phyloP scores from a whole-genome alignment of 1,140 invertebrate genomes.

The Diuraphis noxia region DNA sequence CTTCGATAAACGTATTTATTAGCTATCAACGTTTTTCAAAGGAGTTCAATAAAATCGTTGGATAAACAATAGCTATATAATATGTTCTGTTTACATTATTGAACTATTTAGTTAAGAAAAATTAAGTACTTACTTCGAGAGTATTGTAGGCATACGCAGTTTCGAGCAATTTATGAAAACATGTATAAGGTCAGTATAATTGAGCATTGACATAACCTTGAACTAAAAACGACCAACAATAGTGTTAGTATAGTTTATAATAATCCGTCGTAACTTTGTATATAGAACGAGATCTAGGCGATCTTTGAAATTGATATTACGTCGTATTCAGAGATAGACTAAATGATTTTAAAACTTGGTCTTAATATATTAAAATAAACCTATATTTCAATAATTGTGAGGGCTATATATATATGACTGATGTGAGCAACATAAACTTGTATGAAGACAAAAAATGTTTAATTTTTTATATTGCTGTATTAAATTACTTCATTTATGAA shows the following conservation, averaged over 20 bases:
- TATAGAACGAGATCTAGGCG: background rate
- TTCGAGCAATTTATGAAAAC: background rate
- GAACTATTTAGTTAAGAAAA: too few relatives aligned
- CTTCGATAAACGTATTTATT: background rate
- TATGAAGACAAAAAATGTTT: background rate
- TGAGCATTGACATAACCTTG: background rate
- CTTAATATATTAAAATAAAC: background rate
- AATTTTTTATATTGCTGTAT: too few relatives aligned
- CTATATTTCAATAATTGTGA: background rate
- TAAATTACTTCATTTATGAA: too few relatives aligned
- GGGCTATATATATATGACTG: too few relatives aligned
- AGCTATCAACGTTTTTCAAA: background rate
- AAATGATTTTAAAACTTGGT: background rate
- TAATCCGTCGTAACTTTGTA: background rate
- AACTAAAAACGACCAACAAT: background rate
- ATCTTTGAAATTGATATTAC: background rate
- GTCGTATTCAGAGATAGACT: background rate
- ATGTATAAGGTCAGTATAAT: background rate
- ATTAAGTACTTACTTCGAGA: background rate
- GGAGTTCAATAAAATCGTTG: too few relatives aligned
- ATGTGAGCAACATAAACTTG: background rate
- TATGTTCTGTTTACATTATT: background rate
- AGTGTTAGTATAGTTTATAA: background rate
- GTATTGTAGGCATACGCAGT: background rate
- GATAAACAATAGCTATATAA: background rate